phyloP scores from a whole-genome alignment of 23 tunicate species.

The Ciona savignyi region DNA sequence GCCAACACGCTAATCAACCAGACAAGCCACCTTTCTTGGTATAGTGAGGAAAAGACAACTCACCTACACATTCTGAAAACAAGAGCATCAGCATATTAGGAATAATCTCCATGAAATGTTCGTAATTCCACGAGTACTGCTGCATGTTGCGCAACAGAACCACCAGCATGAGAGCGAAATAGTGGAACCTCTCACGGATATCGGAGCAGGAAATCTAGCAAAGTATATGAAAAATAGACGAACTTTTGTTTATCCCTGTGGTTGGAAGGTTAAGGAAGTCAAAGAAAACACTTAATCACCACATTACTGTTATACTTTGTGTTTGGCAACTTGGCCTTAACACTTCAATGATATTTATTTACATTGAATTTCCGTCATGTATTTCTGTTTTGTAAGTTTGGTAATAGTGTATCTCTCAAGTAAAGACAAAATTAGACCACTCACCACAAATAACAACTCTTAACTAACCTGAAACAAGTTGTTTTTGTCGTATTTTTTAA shows the following conservation, averaged over 20 bases:
- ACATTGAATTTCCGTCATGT: too few species aligned
- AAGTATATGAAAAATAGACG: too few species aligned
- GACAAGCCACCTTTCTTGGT: too few species aligned
- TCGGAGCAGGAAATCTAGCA: constrained; percentile 93
- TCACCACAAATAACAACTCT: background rate
- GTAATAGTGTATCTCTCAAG: background rate
- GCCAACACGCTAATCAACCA: too few species aligned
- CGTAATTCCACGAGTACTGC: constrained; percentile 95
- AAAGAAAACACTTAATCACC: too few species aligned
- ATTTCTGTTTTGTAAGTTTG: too few species aligned
- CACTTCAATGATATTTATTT: too few species aligned
- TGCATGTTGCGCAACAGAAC: constrained; percentile 95
- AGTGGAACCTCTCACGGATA: constrained; percentile 89
- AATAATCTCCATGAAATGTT: constrained; percentile 68
- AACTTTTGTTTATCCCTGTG: too few species aligned
- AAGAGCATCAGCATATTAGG: constrained; percentile 76
- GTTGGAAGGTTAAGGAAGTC: too few species aligned
- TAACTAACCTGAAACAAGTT: constrained; percentile 88
- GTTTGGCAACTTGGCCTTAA: too few species aligned
- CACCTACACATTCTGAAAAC: constrained; percentile 68
- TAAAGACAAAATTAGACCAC: too few species aligned
- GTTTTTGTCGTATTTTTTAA: constrained; percentile 97
- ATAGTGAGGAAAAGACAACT: constrained; percentile 3
- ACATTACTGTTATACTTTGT: too few species aligned
- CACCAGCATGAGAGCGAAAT: constrained; percentile 63